Evolutionary conservation across 37 sponge, comb jelly and placozoan species (phyloP).

Genomic region (Eunapius fragilis): DNA sequence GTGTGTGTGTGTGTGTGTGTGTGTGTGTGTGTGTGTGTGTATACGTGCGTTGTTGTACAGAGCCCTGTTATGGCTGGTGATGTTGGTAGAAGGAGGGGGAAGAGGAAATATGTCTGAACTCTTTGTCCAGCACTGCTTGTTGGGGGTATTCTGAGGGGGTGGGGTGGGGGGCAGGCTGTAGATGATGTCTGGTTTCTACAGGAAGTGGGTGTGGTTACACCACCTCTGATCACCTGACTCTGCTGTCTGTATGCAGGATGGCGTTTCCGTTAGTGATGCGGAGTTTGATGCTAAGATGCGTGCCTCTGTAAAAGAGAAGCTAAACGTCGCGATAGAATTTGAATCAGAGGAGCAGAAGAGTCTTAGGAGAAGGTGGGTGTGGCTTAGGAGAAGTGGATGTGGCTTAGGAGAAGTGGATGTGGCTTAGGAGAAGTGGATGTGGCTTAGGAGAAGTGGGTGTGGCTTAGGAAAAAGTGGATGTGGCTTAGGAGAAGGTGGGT

Average conservation of each 20-base stretch:
- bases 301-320: constrained; percentile 14
- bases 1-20: no score
- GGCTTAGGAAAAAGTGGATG: background rate
- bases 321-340: constrained; percentile 1
- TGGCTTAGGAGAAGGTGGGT: no score
- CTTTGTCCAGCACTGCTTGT: background rate
- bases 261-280: background rate
- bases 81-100: no score
- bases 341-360: constrained; percentile 12
- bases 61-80: no score
- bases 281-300: constrained; percentile 46
- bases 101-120: no score
- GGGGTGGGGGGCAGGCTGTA: no score
- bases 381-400: constrained; percentile 15
- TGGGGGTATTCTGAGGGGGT: no score
- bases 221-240: no score
- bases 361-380: constrained; percentile 26
- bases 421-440: background rate
- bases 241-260: background rate
- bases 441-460: constrained; percentile 16
- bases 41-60: no score
- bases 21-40: no score
- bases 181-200: no score
- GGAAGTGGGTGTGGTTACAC: no score
- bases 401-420: background rate